A percentile compares a stretch with the other conserved stretches of the same genome.
These are phyloP conservation scores for Neodontobutis hainanensis DNA, from an alignment of 2,113 vertebrate genomes.

Conservation along the genomic window DNA sequence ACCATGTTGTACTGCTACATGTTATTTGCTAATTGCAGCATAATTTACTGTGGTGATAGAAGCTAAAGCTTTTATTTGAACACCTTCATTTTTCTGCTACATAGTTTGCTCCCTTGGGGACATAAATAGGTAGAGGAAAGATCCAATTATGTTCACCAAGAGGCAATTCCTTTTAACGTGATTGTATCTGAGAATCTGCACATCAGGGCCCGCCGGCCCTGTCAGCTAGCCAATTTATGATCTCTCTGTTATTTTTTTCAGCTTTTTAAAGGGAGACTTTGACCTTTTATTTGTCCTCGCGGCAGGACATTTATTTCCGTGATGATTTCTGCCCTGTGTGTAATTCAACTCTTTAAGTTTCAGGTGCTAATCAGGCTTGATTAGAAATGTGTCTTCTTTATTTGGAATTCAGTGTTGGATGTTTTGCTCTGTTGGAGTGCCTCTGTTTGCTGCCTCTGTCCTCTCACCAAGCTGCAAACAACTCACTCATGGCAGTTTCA, in stretches of 20 bases:
- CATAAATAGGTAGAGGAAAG: slow-evolving; percentile 65
- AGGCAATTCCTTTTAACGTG: slow-evolving; percentile 70
- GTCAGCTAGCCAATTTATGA: slow-evolving; percentile 51
- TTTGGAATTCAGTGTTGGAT: slow-evolving; percentile 24
- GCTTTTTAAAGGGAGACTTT: slow-evolving; percentile 8
- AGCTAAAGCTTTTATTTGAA: slow-evolving; percentile 44
- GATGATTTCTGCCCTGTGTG: neutral
- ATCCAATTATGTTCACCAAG: slow-evolving; percentile 74
- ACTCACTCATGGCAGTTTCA: slow-evolving; percentile 59
- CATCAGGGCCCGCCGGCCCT: slow-evolving; percentile 44
- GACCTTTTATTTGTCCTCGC: slow-evolving; percentile 44
- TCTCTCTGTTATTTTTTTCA: slow-evolving; percentile 9
- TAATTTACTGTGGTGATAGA: slow-evolving; percentile 27
- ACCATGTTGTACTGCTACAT: neutral
- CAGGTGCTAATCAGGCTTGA: slow-evolving; percentile 8
- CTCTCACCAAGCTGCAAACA: slow-evolving; percentile 53
- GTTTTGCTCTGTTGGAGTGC: slow-evolving; percentile 23
- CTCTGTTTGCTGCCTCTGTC: slow-evolving; percentile 44
- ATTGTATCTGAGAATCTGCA: slow-evolving; percentile 69
- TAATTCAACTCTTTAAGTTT: slow-evolving; percentile 3
- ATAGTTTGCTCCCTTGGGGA: slow-evolving; percentile 47
- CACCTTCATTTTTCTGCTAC: slow-evolving; percentile 40
- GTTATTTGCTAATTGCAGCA: slow-evolving; percentile 4
- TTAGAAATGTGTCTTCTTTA: neutral
- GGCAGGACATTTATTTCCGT: slow-evolving; percentile 10